phyloP scores from a whole-genome alignment of 2,113 vertebrate genomes.

The Tenrec ecaudatus region DNA sequence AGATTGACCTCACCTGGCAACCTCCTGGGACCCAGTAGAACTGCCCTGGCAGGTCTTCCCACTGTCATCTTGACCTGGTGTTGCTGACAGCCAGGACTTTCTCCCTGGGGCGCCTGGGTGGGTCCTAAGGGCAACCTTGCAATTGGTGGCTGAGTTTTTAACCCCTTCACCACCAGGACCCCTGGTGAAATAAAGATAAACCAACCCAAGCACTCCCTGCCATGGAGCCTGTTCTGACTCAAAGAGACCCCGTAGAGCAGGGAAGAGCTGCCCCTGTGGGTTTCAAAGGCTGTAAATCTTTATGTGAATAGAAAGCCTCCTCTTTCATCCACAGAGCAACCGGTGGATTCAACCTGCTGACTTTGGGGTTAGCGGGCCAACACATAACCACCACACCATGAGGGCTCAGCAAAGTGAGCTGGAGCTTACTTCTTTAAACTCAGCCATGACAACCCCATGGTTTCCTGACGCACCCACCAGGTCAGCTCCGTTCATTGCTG shows the following conservation, averaged over 20 bases:
- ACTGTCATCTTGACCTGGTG: not conserved
- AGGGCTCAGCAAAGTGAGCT: not conserved
- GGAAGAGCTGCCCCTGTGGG: too few species aligned
- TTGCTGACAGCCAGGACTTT: not conserved
- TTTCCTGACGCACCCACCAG: not conserved
- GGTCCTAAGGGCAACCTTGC: not conserved
- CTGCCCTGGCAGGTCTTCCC: not conserved
- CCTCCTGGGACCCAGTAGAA: not conserved
- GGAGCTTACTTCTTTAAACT: not conserved
- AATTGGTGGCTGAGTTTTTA: not conserved
- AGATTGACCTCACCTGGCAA: not conserved
- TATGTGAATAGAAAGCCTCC: too few species aligned
- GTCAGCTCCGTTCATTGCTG: not conserved
- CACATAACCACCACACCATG: too few species aligned
- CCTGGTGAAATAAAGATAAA: not conserved
- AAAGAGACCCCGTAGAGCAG: too few species aligned
- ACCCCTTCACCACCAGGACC: not conserved
- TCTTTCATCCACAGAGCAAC: too few species aligned
- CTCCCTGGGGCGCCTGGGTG: not conserved
- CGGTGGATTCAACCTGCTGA: too few species aligned
- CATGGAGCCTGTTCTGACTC: too few species aligned
- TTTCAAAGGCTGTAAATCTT: too few species aligned
- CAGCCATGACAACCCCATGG: not conserved
- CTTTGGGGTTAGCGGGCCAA: too few species aligned
- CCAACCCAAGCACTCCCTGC: too few species aligned